These are phyloP conservation scores for Stichopus chloronotus DNA, from an alignment of 35 echinoderm and acorn worm genomes.

Conservation along the genomic window DNA sequence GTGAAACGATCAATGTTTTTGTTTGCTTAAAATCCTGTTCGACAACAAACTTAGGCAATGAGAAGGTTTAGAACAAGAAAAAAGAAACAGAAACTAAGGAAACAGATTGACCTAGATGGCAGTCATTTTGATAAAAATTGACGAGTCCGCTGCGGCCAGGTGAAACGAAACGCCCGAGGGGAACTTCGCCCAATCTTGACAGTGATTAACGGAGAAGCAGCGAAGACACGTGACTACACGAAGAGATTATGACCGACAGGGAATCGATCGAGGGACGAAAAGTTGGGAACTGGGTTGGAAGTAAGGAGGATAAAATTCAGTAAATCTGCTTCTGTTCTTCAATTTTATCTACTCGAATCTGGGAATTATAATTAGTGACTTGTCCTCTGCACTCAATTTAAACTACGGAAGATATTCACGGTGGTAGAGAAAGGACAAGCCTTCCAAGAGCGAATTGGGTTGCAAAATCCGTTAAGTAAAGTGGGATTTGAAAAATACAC, in stretches of 20 bases:
- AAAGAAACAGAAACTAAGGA: not conserved
- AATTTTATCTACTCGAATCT: too few species aligned
- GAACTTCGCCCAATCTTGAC: not conserved
- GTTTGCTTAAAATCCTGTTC: not conserved
- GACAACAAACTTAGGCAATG: not conserved
- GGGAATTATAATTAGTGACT: too few species aligned
- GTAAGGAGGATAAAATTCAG: not conserved
- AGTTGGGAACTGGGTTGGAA: slow-evolving; percentile 31
- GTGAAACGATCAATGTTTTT: too few species aligned
- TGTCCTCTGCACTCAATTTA: too few species aligned
- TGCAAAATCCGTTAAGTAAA: too few species aligned
- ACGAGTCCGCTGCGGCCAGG: slow-evolving; percentile 11
- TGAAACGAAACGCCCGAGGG: not conserved
- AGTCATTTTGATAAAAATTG: slow-evolving; percentile 18
- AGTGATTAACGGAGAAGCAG: slow-evolving; percentile 1
- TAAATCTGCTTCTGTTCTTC: too few species aligned
- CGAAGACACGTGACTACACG: not conserved
- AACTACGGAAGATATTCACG: too few species aligned
- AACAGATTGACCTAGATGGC: not conserved
- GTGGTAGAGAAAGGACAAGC: too few species aligned
- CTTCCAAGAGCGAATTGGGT: too few species aligned
- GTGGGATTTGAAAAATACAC: too few species aligned
- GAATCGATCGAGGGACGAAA: not conserved
- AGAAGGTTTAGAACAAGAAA: not conserved
- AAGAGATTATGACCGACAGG: not conserved